Evolutionary conservation across 2,113 vertebrate species (phyloP).

Genomic region (Cynopterus brachyotis): DNA sequence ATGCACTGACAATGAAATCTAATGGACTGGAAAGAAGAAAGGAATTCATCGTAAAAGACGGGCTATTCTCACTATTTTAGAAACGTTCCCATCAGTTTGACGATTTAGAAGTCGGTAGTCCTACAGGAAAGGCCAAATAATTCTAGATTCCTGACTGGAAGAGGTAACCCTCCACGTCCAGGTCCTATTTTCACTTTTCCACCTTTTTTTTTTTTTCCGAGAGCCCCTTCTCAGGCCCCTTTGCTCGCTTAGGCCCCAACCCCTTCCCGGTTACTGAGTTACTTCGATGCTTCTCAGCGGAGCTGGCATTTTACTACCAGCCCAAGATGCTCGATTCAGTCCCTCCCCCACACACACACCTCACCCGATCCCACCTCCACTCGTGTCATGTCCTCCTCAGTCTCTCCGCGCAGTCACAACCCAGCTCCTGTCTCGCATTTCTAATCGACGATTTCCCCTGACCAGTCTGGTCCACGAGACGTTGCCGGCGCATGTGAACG

Average conservation of each 20-base stretch:
- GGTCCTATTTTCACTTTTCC: background rate
- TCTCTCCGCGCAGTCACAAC: background rate
- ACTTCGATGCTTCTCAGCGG: background rate
- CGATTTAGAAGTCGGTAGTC: background rate
- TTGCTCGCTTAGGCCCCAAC: background rate
- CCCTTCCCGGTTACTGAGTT: background rate
- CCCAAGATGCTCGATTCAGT: background rate
- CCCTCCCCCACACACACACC: background rate
- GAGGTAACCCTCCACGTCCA: background rate
- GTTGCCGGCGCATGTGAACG: background rate
- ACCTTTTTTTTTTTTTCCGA: background rate
- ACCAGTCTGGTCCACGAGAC: background rate
- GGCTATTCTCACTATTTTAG: conserved; percentile 2
- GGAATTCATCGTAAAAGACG: conserved; percentile 18
- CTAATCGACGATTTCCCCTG: background rate
- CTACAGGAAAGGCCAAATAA: background rate
- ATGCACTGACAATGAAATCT: conserved; percentile 23
- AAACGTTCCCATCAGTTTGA: background rate
- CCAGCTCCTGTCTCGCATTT: background rate
- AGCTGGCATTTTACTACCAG: background rate
- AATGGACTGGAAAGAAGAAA: conserved; percentile 41
- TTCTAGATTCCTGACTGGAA: background rate
- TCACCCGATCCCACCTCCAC: background rate
- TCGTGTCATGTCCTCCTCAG: background rate
- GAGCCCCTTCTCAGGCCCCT: background rate